A percentile compares a stretch with the other conserved stretches of the same genome.
phyloP scores from a whole-genome alignment of 2,797 vertebrate genomes.

The Galaxias olidus region DNA sequence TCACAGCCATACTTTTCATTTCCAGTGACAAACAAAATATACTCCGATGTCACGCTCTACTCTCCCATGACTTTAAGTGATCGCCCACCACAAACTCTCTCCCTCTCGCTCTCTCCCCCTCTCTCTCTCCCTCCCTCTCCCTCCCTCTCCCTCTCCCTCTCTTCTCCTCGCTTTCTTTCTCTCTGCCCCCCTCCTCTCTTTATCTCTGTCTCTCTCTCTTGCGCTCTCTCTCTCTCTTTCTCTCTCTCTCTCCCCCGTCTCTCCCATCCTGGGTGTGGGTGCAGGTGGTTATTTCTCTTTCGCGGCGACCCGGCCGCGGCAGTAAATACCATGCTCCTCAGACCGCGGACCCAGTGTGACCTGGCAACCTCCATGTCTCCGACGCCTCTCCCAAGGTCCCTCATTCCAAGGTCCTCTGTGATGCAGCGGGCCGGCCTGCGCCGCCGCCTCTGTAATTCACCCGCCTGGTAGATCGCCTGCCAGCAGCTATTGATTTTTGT shows the following conservation, averaged over 20 bases:
- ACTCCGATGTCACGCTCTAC: constrained; percentile 17
- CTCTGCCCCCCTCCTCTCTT: constrained; percentile 1
- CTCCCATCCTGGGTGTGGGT: constrained; percentile 9
- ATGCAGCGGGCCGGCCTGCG: constrained; percentile 62
- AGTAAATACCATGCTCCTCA: constrained; percentile 69
- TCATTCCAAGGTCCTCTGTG: constrained; percentile 73
- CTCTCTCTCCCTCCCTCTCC: background rate
- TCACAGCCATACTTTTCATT: constrained; percentile 60
- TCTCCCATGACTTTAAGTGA: constrained; percentile 46
- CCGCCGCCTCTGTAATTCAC: constrained; percentile 76
- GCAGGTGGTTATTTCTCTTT: constrained; percentile 74
- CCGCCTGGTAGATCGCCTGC: constrained; percentile 96
- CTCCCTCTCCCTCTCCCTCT: constrained; percentile 18
- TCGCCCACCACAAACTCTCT: background rate
- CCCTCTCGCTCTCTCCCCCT: background rate
- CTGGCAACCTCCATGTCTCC: constrained; percentile 68
- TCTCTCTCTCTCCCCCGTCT: background rate
- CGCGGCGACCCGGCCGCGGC: constrained; percentile 52
- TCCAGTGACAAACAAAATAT: constrained; percentile 55
- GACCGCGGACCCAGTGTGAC: constrained; percentile 71
- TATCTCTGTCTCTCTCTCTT: constrained; percentile 44
- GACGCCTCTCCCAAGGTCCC: constrained; percentile 72
- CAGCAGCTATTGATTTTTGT: constrained; percentile 98
- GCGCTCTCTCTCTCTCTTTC: constrained; percentile 19
- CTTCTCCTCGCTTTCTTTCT: constrained; percentile 36